Evolutionary conservation across 2,113 vertebrate species (phyloP).

Genomic region (Zapornia atra): DNA sequence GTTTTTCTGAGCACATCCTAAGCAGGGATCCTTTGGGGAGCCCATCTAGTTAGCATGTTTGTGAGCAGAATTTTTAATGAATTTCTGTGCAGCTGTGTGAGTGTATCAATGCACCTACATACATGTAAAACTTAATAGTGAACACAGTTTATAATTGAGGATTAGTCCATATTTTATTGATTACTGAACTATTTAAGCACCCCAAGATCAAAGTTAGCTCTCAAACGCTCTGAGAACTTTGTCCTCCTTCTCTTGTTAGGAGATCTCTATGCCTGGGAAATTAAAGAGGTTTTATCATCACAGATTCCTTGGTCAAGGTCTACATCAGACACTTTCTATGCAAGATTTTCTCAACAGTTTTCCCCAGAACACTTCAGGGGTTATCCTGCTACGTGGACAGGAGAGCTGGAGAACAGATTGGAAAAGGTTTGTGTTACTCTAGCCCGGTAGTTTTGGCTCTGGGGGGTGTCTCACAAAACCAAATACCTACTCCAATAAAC

Average conservation of each 20-base stretch:
- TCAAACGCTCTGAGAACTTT: not conserved
- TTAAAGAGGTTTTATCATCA: not conserved
- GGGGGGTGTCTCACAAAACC: not conserved
- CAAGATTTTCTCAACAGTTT: not conserved
- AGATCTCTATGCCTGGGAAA: not conserved
- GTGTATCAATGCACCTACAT: not conserved
- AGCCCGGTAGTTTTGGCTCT: not conserved
- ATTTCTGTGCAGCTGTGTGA: not conserved
- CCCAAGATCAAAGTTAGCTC: not conserved
- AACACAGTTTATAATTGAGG: not conserved
- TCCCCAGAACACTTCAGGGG: accelerated
- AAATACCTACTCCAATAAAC: not conserved
- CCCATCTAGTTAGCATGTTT: not conserved
- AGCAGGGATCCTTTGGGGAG: not conserved
- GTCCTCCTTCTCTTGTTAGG: not conserved
- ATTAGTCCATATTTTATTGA: not conserved
- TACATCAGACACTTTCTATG: not conserved
- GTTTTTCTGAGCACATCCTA: not conserved
- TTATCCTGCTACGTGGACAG: accelerated
- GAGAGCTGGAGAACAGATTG: not conserved
- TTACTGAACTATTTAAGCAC: not conserved
- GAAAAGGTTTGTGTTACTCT: not conserved
- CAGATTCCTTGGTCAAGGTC: not conserved
- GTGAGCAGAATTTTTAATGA: not conserved
- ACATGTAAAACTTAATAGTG: accelerated